These are phyloP conservation scores for Calliopum simillimum DNA, from an alignment of 2,888 invertebrate species.

Conservation along the genomic window DNA sequence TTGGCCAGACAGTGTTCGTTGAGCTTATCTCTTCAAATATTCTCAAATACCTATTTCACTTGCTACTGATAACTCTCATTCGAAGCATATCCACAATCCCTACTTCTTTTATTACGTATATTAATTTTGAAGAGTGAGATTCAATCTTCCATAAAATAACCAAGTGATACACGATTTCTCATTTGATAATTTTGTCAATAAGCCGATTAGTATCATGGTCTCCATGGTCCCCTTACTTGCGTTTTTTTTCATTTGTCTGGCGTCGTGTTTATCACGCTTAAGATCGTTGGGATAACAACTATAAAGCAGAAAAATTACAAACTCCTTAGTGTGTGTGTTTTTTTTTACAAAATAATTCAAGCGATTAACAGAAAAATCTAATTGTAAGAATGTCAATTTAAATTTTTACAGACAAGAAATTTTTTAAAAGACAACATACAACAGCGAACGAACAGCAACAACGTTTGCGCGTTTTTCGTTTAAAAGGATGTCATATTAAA, in stretches of 20 bases:
- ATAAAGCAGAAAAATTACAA: neutral
- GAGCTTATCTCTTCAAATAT: too few relatives aligned
- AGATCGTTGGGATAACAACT: neutral
- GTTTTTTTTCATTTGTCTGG: neutral
- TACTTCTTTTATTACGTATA: too few relatives aligned
- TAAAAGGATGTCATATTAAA: slow-evolving; percentile 37
- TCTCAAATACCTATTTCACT: too few relatives aligned
- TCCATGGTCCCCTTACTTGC: neutral
- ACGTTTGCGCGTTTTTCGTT: slow-evolving; percentile 35
- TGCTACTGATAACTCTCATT: too few relatives aligned
- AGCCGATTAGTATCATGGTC: slow-evolving; percentile 19
- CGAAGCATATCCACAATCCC: too few relatives aligned
- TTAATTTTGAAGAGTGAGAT: too few relatives aligned
- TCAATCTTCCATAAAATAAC: too few relatives aligned
- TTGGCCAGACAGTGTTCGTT: too few relatives aligned
- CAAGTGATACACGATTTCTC: slow-evolving; percentile 2
- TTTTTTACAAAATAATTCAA: slow-evolving; percentile 31
- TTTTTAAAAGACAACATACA: slow-evolving; percentile 42
- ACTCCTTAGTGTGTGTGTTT: too few relatives aligned
- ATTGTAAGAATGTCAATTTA: slow-evolving; percentile 30
- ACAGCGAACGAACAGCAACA: slow-evolving; percentile 24
- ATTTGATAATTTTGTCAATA: slow-evolving; percentile 26
- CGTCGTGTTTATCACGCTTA: slow-evolving; percentile 13
- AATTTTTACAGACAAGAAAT: slow-evolving; percentile 16
- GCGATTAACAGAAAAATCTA: slow-evolving; percentile 30